Evolutionary conservation across 1,140 invertebrate genomes (phyloP).

Genomic region (Drosophila miranda): DNA sequence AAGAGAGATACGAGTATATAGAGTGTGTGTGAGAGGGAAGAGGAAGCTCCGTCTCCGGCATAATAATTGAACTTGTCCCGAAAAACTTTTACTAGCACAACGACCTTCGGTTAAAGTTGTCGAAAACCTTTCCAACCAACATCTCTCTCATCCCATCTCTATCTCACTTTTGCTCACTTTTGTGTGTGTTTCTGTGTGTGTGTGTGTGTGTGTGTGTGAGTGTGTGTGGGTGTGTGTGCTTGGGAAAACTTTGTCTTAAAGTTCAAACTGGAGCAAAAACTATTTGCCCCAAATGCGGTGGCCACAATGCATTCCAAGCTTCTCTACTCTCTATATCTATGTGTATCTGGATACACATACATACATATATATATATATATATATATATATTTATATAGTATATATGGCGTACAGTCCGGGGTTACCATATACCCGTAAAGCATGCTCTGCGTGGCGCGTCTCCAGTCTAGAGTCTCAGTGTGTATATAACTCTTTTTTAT

Average conservation of each 20-base stretch:
- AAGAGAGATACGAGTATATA: slow-evolving; percentile 1
- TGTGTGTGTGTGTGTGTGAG: slow-evolving; percentile 5
- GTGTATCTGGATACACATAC: slow-evolving; percentile 3
- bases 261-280: slow-evolving; percentile 78
- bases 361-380: slow-evolving; percentile 9
- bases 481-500: slow-evolving; percentile 72
- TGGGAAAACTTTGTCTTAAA: slow-evolving; percentile 73
- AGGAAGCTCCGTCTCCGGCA: slow-evolving; percentile 15
- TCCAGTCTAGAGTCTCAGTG: slow-evolving; percentile 30
- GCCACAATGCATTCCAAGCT: slow-evolving; percentile 51
- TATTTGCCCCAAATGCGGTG: slow-evolving; percentile 76
- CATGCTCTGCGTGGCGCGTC: slow-evolving; percentile 46
- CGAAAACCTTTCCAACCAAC: slow-evolving; percentile 21
- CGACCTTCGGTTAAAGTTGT: slow-evolving; percentile 76
- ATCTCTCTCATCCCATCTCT: neutral
- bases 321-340: slow-evolving; percentile 14
- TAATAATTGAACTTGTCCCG: slow-evolving; percentile 57
- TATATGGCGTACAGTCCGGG: slow-evolving; percentile 2
- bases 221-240: slow-evolving; percentile 8
- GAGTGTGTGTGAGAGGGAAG: neutral
- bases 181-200: neutral
- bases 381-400: slow-evolving; percentile 13
- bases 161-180: neutral
- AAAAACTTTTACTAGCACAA: slow-evolving; percentile 64
- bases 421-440: slow-evolving; percentile 45